A percentile compares a stretch with the other conserved stretches of the same genome.
Conservation (phyloP, 2,113 vertebrate genomes). For the Silurus asotus region DNA sequence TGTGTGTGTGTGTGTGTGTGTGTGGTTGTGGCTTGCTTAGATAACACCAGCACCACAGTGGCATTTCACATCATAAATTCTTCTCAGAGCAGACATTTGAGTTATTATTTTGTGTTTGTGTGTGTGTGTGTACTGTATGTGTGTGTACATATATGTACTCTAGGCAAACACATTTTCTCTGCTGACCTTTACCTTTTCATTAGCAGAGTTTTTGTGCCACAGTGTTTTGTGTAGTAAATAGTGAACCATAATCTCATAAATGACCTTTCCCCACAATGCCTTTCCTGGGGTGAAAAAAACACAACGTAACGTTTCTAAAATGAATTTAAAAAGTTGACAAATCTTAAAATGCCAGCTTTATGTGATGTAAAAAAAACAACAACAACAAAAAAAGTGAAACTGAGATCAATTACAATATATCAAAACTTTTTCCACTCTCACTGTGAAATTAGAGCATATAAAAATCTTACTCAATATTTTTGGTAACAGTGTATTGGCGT, state of each 20-base stretch:
- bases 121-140: constrained; percentile 12
- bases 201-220: constrained; percentile 27
- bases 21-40: not conserved
- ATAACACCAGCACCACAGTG: constrained; percentile 18
- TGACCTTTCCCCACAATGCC: constrained; percentile 30
- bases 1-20: constrained; percentile 9
- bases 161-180: not conserved
- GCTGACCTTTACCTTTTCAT: constrained; percentile 46
- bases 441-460: no score
- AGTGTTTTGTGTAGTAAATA: constrained; percentile 41
- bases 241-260: constrained; percentile 26
- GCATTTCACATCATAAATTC: constrained; percentile 25
- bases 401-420: no score
- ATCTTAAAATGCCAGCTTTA: no score
- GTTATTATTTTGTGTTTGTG: constrained; percentile 24
- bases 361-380: no score
- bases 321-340: no score
- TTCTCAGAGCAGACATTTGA: not conserved
- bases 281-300: constrained; percentile 11
- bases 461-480: no score
- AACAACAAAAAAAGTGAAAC: no score
- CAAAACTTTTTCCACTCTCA: no score
- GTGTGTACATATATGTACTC: not conserved
- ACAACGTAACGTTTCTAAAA: not conserved
- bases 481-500: no score